Base-by-base conservation (phyloP, 2,888 invertebrate species). In the Acheta domesticus region DNA sequence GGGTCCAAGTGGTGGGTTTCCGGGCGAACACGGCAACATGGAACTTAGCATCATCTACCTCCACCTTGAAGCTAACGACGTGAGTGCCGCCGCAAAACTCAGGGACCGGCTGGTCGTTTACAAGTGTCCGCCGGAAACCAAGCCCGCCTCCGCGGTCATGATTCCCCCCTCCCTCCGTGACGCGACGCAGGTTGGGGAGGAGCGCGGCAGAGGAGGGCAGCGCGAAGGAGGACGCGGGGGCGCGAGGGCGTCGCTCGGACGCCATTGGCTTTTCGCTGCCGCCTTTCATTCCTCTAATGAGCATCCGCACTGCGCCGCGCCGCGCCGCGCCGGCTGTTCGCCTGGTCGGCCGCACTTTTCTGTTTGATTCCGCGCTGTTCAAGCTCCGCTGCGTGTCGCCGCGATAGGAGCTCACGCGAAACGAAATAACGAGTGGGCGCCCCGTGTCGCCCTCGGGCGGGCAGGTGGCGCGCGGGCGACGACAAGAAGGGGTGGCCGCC, bases 361-460 rank as follows among this genome's bases (percentile, higher is more conserved):
- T 62, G 62, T 62, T 62, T 62, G 62, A 62, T 62, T 62, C 62
- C 62, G 62, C n/a, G 62, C n/a, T 62, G n/a, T 62, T 62, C 62
- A 62, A 62, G 62, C 62, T 62, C 62, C 62, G 62, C 62, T 62
- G n/a, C 62, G n/a, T 62, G 62, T 62, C 62, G 62, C 62, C 62
- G 62, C 62, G 62, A 62, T 62, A 62, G 14, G 62, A 62, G 62
- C 62, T 62, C 62, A 62, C 62, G 62, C 62, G 62, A 62, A 62
- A 62, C n/a, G 62, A 62, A 62, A 62, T 62, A 62, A 62, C 62
- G 62, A 62, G 62, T 62, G 12, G n/a, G 62, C 62, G n/a, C 62
- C 36, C 36, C 36, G 36, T 62, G 62, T 5, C n/a, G 62, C 62
- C 16, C 62, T 62, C 62, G 16, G 62, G n/a, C 62, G 62, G n/a